These are phyloP conservation scores for Geococcyx californianus DNA, from an alignment of 2,113 vertebrate species.

Conservation along the genomic window DNA sequence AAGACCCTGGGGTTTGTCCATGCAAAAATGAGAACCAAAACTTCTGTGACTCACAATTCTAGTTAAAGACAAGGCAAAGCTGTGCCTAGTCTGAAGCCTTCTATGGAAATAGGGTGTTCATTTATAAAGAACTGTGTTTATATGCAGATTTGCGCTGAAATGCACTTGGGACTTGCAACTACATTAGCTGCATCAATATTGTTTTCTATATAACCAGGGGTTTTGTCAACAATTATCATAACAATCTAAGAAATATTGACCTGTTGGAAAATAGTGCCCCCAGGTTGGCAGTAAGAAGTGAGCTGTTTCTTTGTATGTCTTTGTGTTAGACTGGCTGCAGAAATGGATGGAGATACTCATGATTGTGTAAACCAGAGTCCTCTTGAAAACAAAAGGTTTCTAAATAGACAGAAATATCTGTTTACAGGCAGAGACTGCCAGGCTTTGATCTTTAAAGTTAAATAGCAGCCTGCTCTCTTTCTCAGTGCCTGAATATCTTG, in stretches of 20 bases:
- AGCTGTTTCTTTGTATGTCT: neutral
- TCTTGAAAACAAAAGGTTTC: neutral
- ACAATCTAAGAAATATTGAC: neutral
- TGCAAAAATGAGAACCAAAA: slow-evolving; percentile 29
- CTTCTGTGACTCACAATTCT: slow-evolving; percentile 3
- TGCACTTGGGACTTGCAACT: neutral
- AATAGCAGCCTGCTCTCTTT: neutral
- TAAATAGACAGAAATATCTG: neutral
- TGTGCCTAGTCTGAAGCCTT: neutral
- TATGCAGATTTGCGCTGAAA: neutral
- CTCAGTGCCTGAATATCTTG: neutral
- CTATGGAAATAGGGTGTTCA: neutral
- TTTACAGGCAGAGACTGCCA: neutral
- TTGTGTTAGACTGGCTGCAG: neutral
- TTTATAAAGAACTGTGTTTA: neutral
- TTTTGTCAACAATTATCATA: neutral
- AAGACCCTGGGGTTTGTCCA: neutral
- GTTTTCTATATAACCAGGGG: neutral
- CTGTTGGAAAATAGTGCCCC: neutral
- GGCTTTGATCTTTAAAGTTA: neutral
- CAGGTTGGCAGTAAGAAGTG: neutral
- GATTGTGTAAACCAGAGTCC: neutral
- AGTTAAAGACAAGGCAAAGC: neutral
- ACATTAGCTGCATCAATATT: neutral
- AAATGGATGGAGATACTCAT: neutral